Percentiles rank a stretch among this genome's conserved stretches.
phyloP scores from a whole-genome alignment of 2,888 invertebrate genomes.

The Colletes collaris region DNA sequence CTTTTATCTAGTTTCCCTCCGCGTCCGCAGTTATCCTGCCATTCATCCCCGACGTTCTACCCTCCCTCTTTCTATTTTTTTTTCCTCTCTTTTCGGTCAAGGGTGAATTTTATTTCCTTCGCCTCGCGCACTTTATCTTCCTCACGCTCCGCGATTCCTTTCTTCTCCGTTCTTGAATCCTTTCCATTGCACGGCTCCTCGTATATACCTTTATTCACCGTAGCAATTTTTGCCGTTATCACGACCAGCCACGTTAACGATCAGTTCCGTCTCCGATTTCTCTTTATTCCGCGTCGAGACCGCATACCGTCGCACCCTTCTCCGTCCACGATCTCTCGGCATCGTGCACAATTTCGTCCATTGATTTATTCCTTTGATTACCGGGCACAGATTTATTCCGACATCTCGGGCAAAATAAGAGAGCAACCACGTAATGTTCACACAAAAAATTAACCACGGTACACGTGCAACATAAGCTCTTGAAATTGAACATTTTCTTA shows the following conservation, averaged over 20 bases:
- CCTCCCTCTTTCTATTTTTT: neutral
- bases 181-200: neutral
- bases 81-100: neutral
- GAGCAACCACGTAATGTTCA: too few species aligned
- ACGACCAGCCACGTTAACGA: slow-evolving; percentile 26
- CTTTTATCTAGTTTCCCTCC: slow-evolving; percentile 25
- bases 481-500: too few species aligned
- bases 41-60: neutral
- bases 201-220: slow-evolving; percentile 12
- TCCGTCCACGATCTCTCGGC: neutral
- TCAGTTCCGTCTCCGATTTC: neutral
- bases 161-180: slow-evolving; percentile 20
- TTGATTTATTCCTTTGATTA: neutral
- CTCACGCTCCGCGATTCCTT: slow-evolving; percentile 16
- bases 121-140: slow-evolving; percentile 31
- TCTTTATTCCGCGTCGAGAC: slow-evolving; percentile 1
- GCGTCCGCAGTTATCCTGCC: neutral
- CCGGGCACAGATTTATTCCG: too few species aligned
- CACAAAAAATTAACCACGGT: too few species aligned
- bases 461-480: too few species aligned
- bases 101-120: slow-evolving; percentile 18
- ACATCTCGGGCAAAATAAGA: too few species aligned
- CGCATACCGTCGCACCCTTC: neutral
- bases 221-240: slow-evolving; percentile 25
- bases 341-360: neutral